These are phyloP conservation scores for Halcyon leucocephala DNA, from an alignment of 2,797 vertebrate species.

Conservation along the genomic window DNA sequence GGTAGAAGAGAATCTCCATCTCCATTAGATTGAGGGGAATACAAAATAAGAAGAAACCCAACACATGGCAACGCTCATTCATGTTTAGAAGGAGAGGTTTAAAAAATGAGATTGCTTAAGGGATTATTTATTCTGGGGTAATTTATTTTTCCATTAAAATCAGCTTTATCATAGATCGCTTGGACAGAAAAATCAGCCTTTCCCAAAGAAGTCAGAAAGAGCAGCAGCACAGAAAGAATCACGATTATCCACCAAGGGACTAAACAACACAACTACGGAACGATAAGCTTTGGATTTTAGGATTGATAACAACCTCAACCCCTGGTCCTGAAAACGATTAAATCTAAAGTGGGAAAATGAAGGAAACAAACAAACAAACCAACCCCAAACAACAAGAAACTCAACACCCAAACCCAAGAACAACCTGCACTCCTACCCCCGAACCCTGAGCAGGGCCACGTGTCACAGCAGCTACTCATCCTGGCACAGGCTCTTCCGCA, in stretches of 20 bases:
- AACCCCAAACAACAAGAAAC: accelerated
- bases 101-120: background rate
- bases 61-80: background rate
- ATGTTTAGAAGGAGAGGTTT: background rate
- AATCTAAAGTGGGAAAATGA: background rate
- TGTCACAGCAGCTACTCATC: background rate
- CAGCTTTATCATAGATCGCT: background rate
- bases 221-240: background rate
- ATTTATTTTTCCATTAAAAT: background rate
- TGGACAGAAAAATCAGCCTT: background rate
- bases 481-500: background rate
- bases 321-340: background rate
- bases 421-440: background rate
- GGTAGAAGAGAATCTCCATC: background rate
- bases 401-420: background rate
- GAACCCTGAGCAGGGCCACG: background rate
- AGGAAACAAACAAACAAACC: background rate
- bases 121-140: background rate
- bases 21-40: background rate
- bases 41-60: background rate
- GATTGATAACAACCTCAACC: background rate
- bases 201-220: background rate
- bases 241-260: background rate
- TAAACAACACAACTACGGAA: background rate
- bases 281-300: accelerated